Base-by-base conservation (phyloP, 2,888 invertebrate genomes). In the Andrena flavipes region DNA sequence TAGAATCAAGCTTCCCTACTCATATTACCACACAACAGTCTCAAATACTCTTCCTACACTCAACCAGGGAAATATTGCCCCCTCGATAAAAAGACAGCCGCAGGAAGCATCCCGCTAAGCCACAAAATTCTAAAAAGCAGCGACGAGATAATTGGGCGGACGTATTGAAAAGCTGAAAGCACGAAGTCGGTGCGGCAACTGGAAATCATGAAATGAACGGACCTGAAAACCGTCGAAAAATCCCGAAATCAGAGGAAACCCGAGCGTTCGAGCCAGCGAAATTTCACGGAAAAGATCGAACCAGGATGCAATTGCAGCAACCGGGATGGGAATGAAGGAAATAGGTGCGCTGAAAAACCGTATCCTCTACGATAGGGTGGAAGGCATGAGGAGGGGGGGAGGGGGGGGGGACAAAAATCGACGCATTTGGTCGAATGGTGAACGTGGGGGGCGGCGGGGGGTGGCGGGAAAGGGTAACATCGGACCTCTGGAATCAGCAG, bases 401-500 rank as follows among this genome's bases (percentile, higher is more conserved):
- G 26, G 26, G 26, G 26, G 26, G 26, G 26, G 26, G 26, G 30
- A 26, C 23, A 71, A 70, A 75, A 75, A 75, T 81, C 62, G 67
- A 60, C 69, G 75, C 69, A 26, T 69, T 49, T 2, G 26, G 16
- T 30, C 80, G 71, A 80, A 71, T 23, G 42, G 74, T 29, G n/a
- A 33, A 42, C 29, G 30, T 2, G 35, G 2, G n/a, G 35, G 20
- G 63, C 13, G 48, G 48, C 20, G n/a, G 6, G 26, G 35, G 30
- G n/a, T 16, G n/a, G 13, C 4, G 62, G 26, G n/a, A 23, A 26
- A 51, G 72, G n/a, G 16, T n/a, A 48, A 60, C 48, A 35, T 59
- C 42, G 8, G 59, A 63, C 70, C 54, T 67, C 49, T 76, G 64
- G 80, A 85, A 80, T 76, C 68, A 78, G 73, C 75, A 75, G 69